Percentiles rank a stretch among this genome's conserved stretches.
Conservation (phyloP, 2,113 vertebrate genomes). For the Corvus cornix region DNA sequence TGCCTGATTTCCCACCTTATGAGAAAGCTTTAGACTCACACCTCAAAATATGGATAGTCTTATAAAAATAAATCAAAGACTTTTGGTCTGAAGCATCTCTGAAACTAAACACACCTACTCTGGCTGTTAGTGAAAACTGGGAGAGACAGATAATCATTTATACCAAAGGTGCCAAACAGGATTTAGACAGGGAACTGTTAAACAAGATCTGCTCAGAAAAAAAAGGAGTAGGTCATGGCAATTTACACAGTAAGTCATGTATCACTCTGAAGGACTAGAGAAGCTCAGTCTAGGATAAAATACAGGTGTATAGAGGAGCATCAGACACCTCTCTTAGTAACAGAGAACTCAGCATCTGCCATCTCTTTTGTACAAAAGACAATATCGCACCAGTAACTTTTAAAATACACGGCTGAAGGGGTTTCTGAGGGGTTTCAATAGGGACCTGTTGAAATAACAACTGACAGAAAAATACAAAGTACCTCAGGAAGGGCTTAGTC, state of each 20-base stretch:
- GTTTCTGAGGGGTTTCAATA: background rate
- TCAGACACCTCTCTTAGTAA: background rate
- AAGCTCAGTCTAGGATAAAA: slow-evolving; percentile 23
- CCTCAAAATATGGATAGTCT: background rate
- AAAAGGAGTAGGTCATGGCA: background rate
- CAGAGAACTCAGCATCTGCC: background rate
- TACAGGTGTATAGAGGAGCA: background rate
- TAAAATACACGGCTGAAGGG: background rate
- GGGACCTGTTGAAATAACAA: background rate
- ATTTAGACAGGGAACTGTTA: background rate
- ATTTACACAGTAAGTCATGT: background rate
- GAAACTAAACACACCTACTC: background rate
- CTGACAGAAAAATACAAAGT: background rate
- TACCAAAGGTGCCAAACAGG: background rate
- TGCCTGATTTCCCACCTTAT: background rate
- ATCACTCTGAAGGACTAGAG: slow-evolving; percentile 10
- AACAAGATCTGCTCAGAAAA: background rate
- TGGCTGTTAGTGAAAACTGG: background rate
- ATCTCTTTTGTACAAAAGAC: background rate
- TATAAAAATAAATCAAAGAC: background rate
- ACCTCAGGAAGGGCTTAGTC: background rate
- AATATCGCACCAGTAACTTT: background rate
- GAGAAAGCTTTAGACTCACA: background rate
- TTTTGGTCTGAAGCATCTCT: background rate
- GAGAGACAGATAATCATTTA: slow-evolving; percentile 12